Evolutionary conservation across 2,113 vertebrate species (phyloP).

Genomic region (Psammodynastes pulverulentus): DNA sequence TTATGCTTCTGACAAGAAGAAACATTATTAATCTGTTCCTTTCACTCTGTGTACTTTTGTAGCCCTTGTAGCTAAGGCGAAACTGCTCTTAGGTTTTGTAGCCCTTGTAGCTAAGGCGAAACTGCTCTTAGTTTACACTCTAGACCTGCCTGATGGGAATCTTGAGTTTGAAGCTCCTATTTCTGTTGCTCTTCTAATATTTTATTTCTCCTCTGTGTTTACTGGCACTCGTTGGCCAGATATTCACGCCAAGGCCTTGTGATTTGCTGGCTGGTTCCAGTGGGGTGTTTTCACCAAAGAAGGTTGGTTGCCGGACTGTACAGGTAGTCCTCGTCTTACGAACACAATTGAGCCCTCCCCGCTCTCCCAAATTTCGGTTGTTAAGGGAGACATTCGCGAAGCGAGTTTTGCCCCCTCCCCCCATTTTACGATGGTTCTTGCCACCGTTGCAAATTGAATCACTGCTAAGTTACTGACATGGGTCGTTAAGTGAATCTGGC

Average conservation of each 20-base stretch:
- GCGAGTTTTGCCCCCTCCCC: no score
- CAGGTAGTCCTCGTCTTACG: no score
- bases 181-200: background rate
- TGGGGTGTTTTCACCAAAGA: constrained; percentile 90
- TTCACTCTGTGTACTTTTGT: constrained; percentile 34
- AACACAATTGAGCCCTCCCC: no score
- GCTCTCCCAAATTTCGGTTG: no score
- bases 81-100: constrained; percentile 3
- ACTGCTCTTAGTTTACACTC: background rate
- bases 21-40: background rate
- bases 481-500: no score
- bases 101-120: constrained; percentile 2
- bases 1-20: background rate
- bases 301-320: constrained; percentile 78
- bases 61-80: constrained; percentile 1
- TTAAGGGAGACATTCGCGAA: no score
- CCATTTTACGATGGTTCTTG: no score
- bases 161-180: background rate
- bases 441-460: no score
- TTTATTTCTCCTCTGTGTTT: background rate
- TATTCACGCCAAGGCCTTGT: constrained; percentile 83
- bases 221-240: constrained; percentile 61
- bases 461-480: no score
- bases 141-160: background rate
- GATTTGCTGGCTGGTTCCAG: constrained; percentile 91